phyloP scores from a whole-genome alignment of 2,113 vertebrate species.

The Corythornis madagascariensis region DNA sequence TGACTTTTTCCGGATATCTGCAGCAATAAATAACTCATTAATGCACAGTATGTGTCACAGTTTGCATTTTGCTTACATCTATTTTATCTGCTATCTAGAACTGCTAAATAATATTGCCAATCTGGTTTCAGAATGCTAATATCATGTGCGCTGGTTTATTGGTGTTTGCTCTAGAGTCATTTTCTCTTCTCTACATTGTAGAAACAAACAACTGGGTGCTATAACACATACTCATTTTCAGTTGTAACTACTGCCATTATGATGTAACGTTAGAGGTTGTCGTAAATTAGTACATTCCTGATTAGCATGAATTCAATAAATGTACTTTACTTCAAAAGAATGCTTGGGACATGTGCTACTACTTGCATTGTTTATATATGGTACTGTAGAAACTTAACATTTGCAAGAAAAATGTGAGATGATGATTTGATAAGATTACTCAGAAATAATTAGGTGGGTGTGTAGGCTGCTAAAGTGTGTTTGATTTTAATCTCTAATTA shows the following conservation, averaged over 20 bases:
- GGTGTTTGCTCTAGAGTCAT: slow-evolving; percentile 2
- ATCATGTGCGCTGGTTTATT: slow-evolving; percentile 24
- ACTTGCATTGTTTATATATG: slow-evolving; percentile 63
- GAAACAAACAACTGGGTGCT: slow-evolving; percentile 13
- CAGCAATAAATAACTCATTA: slow-evolving; percentile 11
- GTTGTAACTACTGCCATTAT: slow-evolving; percentile 11
- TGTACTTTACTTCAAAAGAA: slow-evolving; percentile 64
- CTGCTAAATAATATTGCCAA: slow-evolving; percentile 46
- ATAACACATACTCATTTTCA: slow-evolving; percentile 4
- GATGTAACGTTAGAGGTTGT: slow-evolving; percentile 20
- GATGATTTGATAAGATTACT: slow-evolving; percentile 67
- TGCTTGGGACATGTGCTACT: slow-evolving; percentile 43
- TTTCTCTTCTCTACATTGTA: neutral
- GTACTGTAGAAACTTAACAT: slow-evolving; percentile 60
- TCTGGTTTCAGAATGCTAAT: slow-evolving; percentile 47
- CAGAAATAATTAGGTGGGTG: slow-evolving; percentile 69
- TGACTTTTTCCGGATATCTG: neutral
- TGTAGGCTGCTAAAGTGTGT: slow-evolving; percentile 66
- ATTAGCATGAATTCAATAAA: slow-evolving; percentile 54
- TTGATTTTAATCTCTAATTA: slow-evolving; percentile 75
- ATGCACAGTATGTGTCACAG: neutral
- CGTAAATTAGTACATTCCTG: slow-evolving; percentile 30
- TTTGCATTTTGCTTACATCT: slow-evolving; percentile 43
- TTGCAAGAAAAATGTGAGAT: slow-evolving; percentile 62
- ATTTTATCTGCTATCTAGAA: slow-evolving; percentile 39